Base-by-base conservation (phyloP, 1,140 invertebrate genomes). In the Pentalonia nigronervosa region DNA sequence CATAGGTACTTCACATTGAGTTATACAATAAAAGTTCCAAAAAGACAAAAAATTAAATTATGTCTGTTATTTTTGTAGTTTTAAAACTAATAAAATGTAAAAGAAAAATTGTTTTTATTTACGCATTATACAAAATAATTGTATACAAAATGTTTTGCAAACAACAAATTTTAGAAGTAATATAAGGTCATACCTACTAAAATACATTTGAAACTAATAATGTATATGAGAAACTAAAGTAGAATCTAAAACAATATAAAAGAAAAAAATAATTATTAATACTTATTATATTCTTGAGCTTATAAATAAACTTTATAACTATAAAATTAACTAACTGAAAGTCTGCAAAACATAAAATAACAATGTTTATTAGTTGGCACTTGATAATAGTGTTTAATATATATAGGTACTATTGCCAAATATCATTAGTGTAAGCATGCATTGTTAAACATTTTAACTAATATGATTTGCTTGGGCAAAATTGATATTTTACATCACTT, bases 341-440 rank as follows among this genome's bases (percentile, higher is more conserved):
- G n/a, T 76, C 6, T 76, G 14, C 6, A 14, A 76, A 76, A 76
- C 3, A 34, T 76, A 34, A 76, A 76, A 76, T 4, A 76, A 76
- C 60, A 76, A 76, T 67, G 60, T 76, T n/a, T 76, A n/a, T n/a
- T n/a, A 76, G 60, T 76, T 76, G 60, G 60, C 60, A 76, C 60
- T 17, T 67, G 60, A n/a, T 67, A 60, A 30, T 67, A n/a, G 60
- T 67, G 25, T 67, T 67, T 14, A 7, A 30, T 67, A 76, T 34
- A n/a, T 76, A n/a, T 17, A 53, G 50, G 50, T 21, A 34, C 60
- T 76, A 76, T 76, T n/a, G 60, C 60, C 60, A 76, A 76, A n/a
- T n/a, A n/a, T 76, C 60, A 34, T 76, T 76, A 76, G 60, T n/a
- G n/a, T 76, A 76, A n/a, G n/a, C 17, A 76, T n/a, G n/a, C 30